These are phyloP conservation scores for Patella ulyssiponensis DNA, from an alignment of 2,888 invertebrate genomes.

Conservation along the genomic window DNA sequence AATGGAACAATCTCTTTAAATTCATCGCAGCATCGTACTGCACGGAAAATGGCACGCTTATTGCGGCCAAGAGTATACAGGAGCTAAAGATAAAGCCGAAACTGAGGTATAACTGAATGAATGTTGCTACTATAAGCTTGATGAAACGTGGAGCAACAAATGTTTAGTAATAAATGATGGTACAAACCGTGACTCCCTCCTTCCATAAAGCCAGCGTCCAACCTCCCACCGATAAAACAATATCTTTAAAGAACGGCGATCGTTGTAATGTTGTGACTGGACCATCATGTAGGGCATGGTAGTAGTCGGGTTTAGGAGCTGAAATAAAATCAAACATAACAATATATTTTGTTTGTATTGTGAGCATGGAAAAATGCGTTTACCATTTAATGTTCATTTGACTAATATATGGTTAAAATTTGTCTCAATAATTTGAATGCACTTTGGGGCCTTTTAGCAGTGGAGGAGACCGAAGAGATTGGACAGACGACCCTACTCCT, in stretches of 20 bases:
- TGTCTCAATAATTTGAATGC: too few relatives aligned
- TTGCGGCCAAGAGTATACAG: background rate
- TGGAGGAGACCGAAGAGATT: background rate
- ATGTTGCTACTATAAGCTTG: too few relatives aligned
- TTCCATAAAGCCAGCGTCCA: constrained; percentile 84
- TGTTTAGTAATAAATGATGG: background rate
- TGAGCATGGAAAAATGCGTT: too few relatives aligned
- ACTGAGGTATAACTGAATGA: too few relatives aligned
- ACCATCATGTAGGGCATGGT: constrained; percentile 69
- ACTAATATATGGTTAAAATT: too few relatives aligned
- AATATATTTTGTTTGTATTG: too few relatives aligned
- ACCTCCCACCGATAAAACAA: constrained; percentile 83
- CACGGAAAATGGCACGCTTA: too few relatives aligned
- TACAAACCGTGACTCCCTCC: constrained; percentile 76
- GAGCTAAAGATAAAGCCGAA: background rate
- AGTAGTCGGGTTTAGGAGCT: constrained; percentile 72
- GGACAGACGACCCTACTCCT: too few relatives aligned
- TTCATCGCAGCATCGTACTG: too few relatives aligned
- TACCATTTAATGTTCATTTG: too few relatives aligned
- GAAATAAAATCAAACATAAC: constrained; percentile 18
- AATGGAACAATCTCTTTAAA: too few relatives aligned
- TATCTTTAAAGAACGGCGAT: constrained; percentile 78
- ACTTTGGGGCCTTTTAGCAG: background rate
- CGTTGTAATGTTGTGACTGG: constrained; percentile 66
- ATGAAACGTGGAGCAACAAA: too few relatives aligned